Conservation (phyloP, 1,140 invertebrate genomes). For the Megalopta genalis region DNA sequence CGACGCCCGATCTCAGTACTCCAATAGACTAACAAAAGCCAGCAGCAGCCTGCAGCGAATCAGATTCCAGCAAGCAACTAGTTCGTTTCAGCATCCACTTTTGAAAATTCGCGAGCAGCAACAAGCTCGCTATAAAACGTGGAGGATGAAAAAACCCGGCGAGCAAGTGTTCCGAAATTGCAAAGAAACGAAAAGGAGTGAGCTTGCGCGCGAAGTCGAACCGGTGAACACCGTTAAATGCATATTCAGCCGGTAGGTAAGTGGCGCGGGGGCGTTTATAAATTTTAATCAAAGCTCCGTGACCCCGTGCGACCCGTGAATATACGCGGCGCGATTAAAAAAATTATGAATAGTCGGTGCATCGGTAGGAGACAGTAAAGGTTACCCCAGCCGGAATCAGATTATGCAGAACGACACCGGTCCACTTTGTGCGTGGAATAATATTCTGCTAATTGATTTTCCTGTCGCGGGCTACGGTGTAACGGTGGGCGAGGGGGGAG, state of each 20-base stretch:
- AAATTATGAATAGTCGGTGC: not conserved
- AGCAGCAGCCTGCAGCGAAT: no score
- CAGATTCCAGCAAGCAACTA: no score
- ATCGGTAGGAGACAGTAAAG: not conserved
- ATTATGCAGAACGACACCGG: not conserved
- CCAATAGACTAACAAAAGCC: no score
- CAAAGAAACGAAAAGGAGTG: no score
- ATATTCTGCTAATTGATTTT: conserved; percentile 7
- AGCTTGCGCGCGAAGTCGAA: not conserved
- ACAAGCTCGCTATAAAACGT: no score
- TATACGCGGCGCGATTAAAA: not conserved
- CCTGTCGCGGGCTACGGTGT: not conserved
- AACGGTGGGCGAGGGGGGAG: no score
- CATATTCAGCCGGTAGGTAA: not conserved
- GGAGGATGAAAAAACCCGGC: no score
- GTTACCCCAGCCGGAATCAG: not conserved
- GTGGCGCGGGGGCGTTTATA: not conserved
- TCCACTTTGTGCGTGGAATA: not conserved
- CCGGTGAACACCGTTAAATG: not conserved
- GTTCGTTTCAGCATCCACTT: no score
- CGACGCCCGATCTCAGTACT: no score
- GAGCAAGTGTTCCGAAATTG: no score
- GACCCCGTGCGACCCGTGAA: no score
- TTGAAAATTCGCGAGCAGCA: no score
- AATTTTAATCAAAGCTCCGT: not conserved